Conservation (phyloP, 2,888 invertebrate species). For the Heliconius ismenius region DNA sequence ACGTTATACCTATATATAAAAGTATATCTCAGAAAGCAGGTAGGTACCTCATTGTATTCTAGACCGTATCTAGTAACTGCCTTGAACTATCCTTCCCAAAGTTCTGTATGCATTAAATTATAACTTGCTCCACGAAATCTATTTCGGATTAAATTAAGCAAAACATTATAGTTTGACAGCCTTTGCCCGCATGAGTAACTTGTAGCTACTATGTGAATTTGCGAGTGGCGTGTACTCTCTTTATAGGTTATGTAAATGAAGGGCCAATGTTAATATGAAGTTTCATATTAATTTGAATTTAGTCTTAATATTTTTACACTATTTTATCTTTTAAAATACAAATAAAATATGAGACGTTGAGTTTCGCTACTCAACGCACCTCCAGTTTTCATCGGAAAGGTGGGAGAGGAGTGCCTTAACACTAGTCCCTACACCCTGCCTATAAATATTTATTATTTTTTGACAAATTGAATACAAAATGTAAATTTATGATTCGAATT, state of each 20-base stretch:
- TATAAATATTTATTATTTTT: too few species aligned
- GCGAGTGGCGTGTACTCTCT: neutral
- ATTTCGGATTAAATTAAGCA: conserved; percentile 36
- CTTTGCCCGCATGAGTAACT: conserved; percentile 33
- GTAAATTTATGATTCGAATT: too few species aligned
- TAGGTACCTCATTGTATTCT: neutral
- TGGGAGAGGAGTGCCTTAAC: too few species aligned
- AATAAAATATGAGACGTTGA: too few species aligned
- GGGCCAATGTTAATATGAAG: neutral
- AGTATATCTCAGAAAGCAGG: neutral
- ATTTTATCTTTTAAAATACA: too few species aligned
- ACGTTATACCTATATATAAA: neutral
- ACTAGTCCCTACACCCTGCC: too few species aligned
- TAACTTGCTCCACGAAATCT: conserved; percentile 34
- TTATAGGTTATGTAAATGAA: conserved; percentile 9
- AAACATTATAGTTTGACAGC: conserved; percentile 34
- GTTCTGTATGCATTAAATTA: conserved; percentile 38
- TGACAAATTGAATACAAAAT: too few species aligned
- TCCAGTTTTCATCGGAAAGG: too few species aligned
- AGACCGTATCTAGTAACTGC: conserved; percentile 12
- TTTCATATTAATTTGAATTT: too few species aligned
- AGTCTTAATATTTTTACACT: too few species aligned
- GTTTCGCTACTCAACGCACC: too few species aligned
- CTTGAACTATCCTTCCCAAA: conserved; percentile 20
- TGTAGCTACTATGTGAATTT: conserved; percentile 21